phyloP scores from a whole-genome alignment of 1,140 invertebrate species.

The Lanistes nyassanus region DNA sequence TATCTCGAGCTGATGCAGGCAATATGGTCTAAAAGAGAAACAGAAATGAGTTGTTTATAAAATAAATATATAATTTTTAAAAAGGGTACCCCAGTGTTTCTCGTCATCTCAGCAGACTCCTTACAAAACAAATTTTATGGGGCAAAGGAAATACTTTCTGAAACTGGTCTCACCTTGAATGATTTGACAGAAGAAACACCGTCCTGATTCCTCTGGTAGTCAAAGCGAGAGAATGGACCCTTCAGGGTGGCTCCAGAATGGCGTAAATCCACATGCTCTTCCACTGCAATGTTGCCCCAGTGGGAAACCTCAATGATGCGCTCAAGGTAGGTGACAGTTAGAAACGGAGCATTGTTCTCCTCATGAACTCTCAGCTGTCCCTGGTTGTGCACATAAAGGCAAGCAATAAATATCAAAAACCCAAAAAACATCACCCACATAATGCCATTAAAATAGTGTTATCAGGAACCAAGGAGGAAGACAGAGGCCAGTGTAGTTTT shows the following conservation, averaged over 20 bases:
- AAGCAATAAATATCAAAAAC: no score
- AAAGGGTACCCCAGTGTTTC: no score
- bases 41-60: no score
- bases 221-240: conserved; percentile 95
- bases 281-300: conserved; percentile 98
- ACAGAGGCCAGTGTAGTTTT: no score
- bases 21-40: conserved; percentile 77
- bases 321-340: conserved; percentile 87
- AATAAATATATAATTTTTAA: no score
- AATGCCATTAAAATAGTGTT: no score
- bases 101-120: no score
- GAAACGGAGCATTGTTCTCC: conserved; percentile 96
- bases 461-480: no score
- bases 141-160: not conserved
- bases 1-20: conserved; percentile 89
- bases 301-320: conserved; percentile 95
- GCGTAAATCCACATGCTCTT: conserved; percentile 90
- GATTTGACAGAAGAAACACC: conserved; percentile 88
- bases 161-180: conserved; percentile 76
- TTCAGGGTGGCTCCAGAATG: conserved; percentile 92
- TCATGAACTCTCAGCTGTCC: conserved; percentile 87
- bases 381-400: conserved; percentile 47
- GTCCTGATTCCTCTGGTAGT: conserved; percentile 91
- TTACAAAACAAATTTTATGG: no score
- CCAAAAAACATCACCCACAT: no score